phyloP scores from a whole-genome alignment of 2,888 invertebrate species.

The Spatulosminthurus flaviceps region DNA sequence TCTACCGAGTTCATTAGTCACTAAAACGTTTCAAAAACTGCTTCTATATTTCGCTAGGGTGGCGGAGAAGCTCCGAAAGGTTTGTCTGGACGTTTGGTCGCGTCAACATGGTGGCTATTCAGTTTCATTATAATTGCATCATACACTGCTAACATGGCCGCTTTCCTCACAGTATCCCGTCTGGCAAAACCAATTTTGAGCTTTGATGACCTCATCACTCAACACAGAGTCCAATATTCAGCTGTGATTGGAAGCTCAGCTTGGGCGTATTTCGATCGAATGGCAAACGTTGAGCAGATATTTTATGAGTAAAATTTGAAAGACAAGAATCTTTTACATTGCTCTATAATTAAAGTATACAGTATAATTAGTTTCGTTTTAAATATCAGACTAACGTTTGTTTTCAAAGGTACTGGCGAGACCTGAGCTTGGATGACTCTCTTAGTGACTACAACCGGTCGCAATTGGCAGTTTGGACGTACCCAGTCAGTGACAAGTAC shows the following conservation, averaged over 20 bases:
- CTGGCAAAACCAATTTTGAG: slow-evolving; percentile 91
- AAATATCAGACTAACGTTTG: no score
- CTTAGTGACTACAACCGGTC: slow-evolving; percentile 87
- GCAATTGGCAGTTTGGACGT: slow-evolving; percentile 96
- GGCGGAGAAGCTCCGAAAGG: slow-evolving; percentile 97
- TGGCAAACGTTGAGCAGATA: slow-evolving; percentile 91
- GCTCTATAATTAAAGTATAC: slow-evolving; percentile 64
- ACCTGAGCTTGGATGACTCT: slow-evolving; percentile 94
- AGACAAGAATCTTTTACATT: no score
- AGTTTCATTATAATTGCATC: slow-evolving; percentile 96
- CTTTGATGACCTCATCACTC: slow-evolving; percentile 90
- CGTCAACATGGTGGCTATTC: slow-evolving; percentile 99
- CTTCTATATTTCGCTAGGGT: no score
- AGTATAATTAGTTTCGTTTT: slow-evolving; percentile 59
- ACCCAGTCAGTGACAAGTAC: slow-evolving; percentile 96
- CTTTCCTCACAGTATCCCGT: slow-evolving; percentile 86
- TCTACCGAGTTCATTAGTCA: not conserved
- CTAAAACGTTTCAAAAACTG: slow-evolving; percentile 41
- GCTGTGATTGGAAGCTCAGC: slow-evolving; percentile 87
- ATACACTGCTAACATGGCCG: slow-evolving; percentile 97
- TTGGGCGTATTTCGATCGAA: slow-evolving; percentile 92
- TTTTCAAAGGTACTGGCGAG: slow-evolving; percentile 77
- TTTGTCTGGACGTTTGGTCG: slow-evolving; percentile 91
- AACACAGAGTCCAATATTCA: slow-evolving; percentile 95
- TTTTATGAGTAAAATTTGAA: slow-evolving; percentile 84